Evolutionary conservation across 2,113 vertebrate genomes (phyloP).

Genomic region (Pedetes capensis): DNA sequence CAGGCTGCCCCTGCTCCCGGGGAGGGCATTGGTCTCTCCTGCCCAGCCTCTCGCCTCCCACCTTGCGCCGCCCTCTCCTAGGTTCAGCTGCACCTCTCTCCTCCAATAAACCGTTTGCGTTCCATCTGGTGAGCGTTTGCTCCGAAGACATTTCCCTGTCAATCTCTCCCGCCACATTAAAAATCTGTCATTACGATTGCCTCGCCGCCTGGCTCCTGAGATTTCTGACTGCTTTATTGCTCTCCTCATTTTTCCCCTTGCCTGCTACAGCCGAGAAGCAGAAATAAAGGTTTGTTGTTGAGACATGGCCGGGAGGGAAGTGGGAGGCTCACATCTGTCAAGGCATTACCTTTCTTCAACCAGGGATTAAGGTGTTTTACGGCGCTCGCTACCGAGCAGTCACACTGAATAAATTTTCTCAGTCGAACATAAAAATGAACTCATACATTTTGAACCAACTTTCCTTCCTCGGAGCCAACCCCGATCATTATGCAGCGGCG

Average conservation of each 20-base stretch:
- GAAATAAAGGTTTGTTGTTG: slow-evolving; percentile 89
- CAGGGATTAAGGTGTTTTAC: slow-evolving; percentile 92
- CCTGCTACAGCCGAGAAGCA: slow-evolving; percentile 88
- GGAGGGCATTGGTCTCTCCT: too few relatives aligned
- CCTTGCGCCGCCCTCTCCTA: slow-evolving; percentile 81
- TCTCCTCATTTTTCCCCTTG: slow-evolving; percentile 87
- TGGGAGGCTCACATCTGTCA: slow-evolving; percentile 95
- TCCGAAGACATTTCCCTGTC: slow-evolving; percentile 97
- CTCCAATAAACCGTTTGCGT: slow-evolving; percentile 97
- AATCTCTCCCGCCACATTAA: slow-evolving; percentile 97
- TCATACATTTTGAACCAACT: slow-evolving; percentile 86
- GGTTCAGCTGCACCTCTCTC: slow-evolving; percentile 87
- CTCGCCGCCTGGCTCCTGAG: slow-evolving; percentile 91
- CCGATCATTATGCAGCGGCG: slow-evolving; percentile 82
- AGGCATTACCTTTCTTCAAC: slow-evolving; percentile 95
- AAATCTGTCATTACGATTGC: slow-evolving; percentile 90
- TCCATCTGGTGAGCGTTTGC: slow-evolving; percentile 97
- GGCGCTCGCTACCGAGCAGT: slow-evolving; percentile 87
- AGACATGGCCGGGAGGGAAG: slow-evolving; percentile 93
- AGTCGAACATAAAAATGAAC: slow-evolving; percentile 89
- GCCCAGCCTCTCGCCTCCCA: too few relatives aligned
- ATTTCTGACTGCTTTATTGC: slow-evolving; percentile 91
- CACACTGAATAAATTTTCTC: slow-evolving; percentile 91
- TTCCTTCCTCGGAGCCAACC: slow-evolving; percentile 84
- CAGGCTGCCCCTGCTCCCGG: too few relatives aligned